Conservation (phyloP, 2,113 vertebrate genomes). For the Baryphthengus martii region DNA sequence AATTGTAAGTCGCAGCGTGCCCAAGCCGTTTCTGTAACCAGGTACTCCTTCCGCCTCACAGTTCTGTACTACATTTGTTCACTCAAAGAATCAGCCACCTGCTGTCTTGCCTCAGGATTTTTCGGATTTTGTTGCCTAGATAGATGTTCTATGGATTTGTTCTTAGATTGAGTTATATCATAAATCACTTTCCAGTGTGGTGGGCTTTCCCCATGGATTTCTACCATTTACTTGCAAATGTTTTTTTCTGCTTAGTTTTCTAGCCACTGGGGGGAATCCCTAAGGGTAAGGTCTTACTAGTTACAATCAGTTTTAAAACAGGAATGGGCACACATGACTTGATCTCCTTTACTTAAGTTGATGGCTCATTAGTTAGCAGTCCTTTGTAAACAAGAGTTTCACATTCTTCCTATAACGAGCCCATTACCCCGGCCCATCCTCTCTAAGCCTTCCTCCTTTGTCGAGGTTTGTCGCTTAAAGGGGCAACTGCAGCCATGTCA, state of each 20-base stretch:
- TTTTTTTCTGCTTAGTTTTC: background rate
- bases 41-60: background rate
- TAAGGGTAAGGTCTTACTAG: background rate
- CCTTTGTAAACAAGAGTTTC: background rate
- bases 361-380: background rate
- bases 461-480: background rate
- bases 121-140: background rate
- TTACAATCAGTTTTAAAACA: background rate
- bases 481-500: background rate
- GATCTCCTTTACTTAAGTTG: background rate
- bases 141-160: background rate
- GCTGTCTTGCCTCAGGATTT: background rate
- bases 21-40: background rate
- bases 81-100: background rate
- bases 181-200: background rate
- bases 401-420: background rate
- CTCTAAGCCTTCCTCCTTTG: background rate
- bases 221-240: background rate
- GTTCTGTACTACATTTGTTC: background rate
- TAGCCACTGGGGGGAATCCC: background rate
- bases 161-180: background rate
- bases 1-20: background rate
- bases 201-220: background rate
- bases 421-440: fast-evolving
- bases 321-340: background rate